Percentiles rank a stretch among this genome's conserved stretches.
Evolutionary conservation across 2,797 vertebrate species (phyloP).

Genomic region (Platyrinchus mystaceus): DNA sequence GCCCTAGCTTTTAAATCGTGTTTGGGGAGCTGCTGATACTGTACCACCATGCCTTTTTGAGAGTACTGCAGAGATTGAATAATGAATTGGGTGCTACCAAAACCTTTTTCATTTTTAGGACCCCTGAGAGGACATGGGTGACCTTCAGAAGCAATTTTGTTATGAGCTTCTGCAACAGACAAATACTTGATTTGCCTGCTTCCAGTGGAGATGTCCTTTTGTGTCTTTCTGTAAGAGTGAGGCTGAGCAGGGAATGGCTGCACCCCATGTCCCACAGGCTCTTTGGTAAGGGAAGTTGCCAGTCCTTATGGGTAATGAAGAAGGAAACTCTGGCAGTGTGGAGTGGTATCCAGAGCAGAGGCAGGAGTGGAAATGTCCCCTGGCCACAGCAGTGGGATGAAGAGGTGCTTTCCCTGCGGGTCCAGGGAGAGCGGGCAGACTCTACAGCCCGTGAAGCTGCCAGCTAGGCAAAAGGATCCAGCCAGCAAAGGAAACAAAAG

Average conservation of each 20-base stretch:
- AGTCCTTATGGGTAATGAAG: rapidly evolving
- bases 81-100: neutral
- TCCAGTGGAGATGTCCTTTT: rapidly evolving
- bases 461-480: neutral
- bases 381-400: rapidly evolving
- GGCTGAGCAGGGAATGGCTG: neutral
- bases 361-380: rapidly evolving
- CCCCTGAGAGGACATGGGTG: neutral
- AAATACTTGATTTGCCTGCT: neutral
- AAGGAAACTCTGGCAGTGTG: neutral
- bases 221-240: neutral
- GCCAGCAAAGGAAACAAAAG: neutral
- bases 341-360: neutral
- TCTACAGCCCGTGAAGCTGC: neutral
- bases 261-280: rapidly evolving
- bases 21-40: neutral
- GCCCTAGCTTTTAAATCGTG: neutral
- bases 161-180: neutral
- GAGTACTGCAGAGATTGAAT: neutral
- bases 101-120: neutral
- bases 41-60: neutral
- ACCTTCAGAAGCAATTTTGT: neutral
- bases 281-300: neutral
- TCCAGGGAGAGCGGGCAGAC: rapidly evolving
- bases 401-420: rapidly evolving